Conservation (phyloP, 2,888 invertebrate species). For the Achlya flavicornis region DNA sequence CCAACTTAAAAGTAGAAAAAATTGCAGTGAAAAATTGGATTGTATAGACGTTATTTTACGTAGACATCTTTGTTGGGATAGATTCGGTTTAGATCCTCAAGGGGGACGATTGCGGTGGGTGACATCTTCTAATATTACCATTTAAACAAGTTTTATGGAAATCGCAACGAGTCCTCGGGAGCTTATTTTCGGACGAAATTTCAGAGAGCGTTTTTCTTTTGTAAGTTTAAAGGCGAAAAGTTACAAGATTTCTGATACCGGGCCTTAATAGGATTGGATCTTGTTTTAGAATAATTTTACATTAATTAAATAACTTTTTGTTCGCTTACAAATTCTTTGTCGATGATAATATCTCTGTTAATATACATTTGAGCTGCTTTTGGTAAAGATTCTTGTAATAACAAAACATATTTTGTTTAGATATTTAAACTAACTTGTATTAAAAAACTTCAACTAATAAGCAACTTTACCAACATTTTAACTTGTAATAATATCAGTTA, state of each 20-base stretch:
- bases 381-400: neutral
- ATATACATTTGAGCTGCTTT: neutral
- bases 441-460: too few relatives aligned
- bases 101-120: slow-evolving; percentile 67
- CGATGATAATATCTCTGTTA: slow-evolving; percentile 42
- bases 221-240: slow-evolving; percentile 72
- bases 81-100: slow-evolving; percentile 59
- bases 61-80: slow-evolving; percentile 45
- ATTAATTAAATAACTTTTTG: slow-evolving; percentile 70
- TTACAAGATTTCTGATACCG: slow-evolving; percentile 72
- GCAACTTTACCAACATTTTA: too few relatives aligned
- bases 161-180: slow-evolving; percentile 67
- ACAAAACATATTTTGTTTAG: too few relatives aligned
- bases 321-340: slow-evolving; percentile 45
- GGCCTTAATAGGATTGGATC: slow-evolving; percentile 73
- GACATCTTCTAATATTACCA: slow-evolving; percentile 83
- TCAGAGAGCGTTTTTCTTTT: slow-evolving; percentile 71
- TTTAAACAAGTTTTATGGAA: slow-evolving; percentile 84
- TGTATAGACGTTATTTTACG: slow-evolving; percentile 18
- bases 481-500: too few relatives aligned
- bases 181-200: slow-evolving; percentile 77
- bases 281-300: slow-evolving; percentile 67
- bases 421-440: too few relatives aligned
- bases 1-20: neutral
- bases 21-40: slow-evolving; percentile 23